Evolutionary conservation across 2,888 invertebrate genomes (phyloP).

Genomic region (Mythimna ferrago): DNA sequence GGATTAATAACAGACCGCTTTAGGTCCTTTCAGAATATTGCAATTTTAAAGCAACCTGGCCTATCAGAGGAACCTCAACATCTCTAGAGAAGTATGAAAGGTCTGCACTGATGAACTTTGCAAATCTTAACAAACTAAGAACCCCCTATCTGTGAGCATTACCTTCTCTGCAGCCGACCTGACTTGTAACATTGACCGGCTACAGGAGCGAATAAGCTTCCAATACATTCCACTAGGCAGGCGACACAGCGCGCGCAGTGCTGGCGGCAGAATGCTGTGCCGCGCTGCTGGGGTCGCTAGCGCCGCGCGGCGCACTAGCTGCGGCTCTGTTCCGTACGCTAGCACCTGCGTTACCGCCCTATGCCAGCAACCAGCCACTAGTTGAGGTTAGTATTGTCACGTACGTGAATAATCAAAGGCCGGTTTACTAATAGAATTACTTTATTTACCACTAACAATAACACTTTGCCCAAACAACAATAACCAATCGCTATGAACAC

Average conservation of each 20-base stretch:
- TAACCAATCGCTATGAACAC: too few species aligned
- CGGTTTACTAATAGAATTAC: too few species aligned
- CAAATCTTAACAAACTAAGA: too few species aligned
- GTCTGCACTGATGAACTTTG: too few species aligned
- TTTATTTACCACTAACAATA: too few species aligned
- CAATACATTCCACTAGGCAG: background rate
- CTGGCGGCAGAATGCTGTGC: conserved; percentile 71
- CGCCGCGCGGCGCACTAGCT: conserved; percentile 72
- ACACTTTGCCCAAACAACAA: too few species aligned
- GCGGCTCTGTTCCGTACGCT: conserved; percentile 73
- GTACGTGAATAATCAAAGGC: too few species aligned
- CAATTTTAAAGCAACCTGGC: background rate
- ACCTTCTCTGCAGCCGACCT: too few species aligned
- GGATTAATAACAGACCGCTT: background rate
- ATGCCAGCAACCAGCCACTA: conserved; percentile 71
- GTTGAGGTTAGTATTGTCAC: conserved; percentile 71
- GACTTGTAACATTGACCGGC: too few species aligned
- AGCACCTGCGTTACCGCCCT: conserved; percentile 77
- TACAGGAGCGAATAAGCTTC: too few species aligned
- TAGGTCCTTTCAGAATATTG: background rate
- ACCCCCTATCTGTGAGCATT: too few species aligned
- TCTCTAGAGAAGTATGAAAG: too few species aligned
- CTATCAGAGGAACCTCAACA: background rate
- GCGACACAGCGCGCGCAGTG: background rate
- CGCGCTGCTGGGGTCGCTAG: conserved; percentile 75